A percentile compares a stretch with the other conserved stretches of the same genome.
phyloP scores from a whole-genome alignment of 2,797 vertebrate genomes.

The Peromyscus nudipes region DNA sequence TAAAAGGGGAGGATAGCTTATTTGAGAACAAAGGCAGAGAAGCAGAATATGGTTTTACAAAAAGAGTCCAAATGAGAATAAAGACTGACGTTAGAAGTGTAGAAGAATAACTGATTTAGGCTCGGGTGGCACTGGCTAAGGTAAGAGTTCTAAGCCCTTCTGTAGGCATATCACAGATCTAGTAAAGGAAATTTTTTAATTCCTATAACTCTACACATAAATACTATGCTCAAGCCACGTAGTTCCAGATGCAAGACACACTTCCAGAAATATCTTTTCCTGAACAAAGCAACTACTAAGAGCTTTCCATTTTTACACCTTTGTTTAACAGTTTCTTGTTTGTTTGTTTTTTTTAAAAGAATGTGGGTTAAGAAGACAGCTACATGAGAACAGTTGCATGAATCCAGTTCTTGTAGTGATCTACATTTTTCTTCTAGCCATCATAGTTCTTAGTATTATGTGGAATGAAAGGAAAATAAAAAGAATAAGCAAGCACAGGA shows the following conservation, averaged over 20 bases:
- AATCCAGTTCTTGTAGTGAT: background rate
- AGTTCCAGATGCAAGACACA: conserved; percentile 26
- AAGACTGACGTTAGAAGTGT: conserved; percentile 32
- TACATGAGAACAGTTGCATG: conserved; percentile 27
- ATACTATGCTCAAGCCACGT: background rate
- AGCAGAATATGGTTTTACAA: conserved; percentile 57
- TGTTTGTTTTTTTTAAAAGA: background rate
- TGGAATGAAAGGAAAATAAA: background rate
- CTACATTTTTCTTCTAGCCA: background rate
- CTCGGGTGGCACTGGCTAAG: background rate
- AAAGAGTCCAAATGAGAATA: conserved; percentile 47
- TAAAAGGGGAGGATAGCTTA: conserved; percentile 51
- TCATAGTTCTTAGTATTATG: background rate
- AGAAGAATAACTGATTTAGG: conserved; percentile 48
- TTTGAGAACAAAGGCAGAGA: conserved; percentile 69
- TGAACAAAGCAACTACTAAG: conserved; percentile 54
- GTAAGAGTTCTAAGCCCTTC: conserved; percentile 45
- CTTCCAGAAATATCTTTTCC: conserved; percentile 50
- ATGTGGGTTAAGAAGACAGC: background rate
- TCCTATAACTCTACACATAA: conserved; percentile 10
- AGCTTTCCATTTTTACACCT: conserved; percentile 59
- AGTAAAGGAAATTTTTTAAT: background rate
- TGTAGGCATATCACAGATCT: background rate
- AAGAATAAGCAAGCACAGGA: background rate
- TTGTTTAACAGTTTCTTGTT: conserved; percentile 60